Evolutionary conservation across 2,888 invertebrate genomes (phyloP).

Genomic region (Melikaiella ostensackeni): DNA sequence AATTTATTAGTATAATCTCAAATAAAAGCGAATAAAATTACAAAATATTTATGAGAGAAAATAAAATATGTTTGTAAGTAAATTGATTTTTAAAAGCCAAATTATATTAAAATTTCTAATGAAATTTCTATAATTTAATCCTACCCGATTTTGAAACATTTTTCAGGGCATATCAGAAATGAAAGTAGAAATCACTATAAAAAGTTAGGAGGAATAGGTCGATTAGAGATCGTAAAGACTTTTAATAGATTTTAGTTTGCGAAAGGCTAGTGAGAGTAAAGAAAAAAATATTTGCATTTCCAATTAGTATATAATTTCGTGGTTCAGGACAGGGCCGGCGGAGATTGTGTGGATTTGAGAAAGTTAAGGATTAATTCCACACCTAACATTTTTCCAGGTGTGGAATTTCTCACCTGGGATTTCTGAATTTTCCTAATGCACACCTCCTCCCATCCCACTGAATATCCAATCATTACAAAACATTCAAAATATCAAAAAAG

Average conservation of each 20-base stretch:
- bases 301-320: background rate
- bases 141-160: background rate
- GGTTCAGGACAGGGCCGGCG: background rate
- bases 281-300: slow-evolving; percentile 4
- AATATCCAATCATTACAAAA: no score
- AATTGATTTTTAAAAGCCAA: background rate
- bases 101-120: background rate
- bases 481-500: no score
- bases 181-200: background rate
- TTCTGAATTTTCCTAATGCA: no score
- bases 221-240: background rate
- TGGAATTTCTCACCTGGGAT: no score
- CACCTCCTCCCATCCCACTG: no score
- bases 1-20: no score
- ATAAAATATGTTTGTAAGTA: background rate
- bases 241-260: background rate
- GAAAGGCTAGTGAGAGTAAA: background rate
- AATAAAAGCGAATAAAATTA: background rate
- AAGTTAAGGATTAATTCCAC: no score
- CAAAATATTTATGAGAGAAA: background rate
- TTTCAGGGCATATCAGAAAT: background rate
- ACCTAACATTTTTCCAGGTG: no score
- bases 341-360: no score
- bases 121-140: background rate
- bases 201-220: background rate